Percentiles rank a stretch among this genome's conserved stretches.
Conservation (phyloP, 1,140 invertebrate genomes). For the Drosophila willistoni region DNA sequence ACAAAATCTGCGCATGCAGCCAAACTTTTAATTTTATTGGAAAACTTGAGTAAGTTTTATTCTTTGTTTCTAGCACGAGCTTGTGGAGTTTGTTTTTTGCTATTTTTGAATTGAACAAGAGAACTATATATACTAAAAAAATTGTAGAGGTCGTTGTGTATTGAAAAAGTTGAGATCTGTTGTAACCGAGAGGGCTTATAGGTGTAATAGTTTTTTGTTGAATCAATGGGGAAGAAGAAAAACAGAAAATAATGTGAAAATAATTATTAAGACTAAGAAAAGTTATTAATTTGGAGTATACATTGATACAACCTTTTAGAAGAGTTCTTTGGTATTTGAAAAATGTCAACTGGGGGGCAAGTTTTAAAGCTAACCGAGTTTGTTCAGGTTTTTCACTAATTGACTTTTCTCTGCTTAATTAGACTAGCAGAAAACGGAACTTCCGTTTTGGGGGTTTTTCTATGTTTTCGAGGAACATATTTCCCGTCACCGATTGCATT, state of each 20-base stretch:
- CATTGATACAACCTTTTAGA: no score
- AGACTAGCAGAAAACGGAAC: neutral
- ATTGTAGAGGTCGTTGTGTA: neutral
- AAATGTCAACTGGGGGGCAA: no score
- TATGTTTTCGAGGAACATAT: constrained; percentile 40
- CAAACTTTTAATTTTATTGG: constrained; percentile 81
- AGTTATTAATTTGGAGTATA: no score
- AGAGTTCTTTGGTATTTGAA: no score
- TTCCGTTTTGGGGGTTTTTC: neutral
- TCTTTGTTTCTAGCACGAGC: constrained; percentile 4
- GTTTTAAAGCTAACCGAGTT: neutral
- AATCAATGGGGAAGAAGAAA: no score
- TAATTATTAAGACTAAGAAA: neutral
- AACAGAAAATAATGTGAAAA: neutral
- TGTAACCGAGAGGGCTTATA: neutral
- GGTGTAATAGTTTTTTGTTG: neutral
- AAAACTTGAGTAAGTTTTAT: constrained; percentile 68
- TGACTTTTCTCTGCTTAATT: constrained; percentile 1
- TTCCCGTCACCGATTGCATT: constrained; percentile 55
- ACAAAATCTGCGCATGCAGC: constrained; percentile 72
- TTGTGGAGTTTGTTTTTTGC: neutral
- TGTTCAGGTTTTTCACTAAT: neutral
- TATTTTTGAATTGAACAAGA: neutral
- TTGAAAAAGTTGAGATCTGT: constrained; percentile 13
- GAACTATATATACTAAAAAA: neutral